These are phyloP conservation scores for Drosophila colorata DNA, from an alignment of 2,888 invertebrate species.

Conservation along the genomic window DNA sequence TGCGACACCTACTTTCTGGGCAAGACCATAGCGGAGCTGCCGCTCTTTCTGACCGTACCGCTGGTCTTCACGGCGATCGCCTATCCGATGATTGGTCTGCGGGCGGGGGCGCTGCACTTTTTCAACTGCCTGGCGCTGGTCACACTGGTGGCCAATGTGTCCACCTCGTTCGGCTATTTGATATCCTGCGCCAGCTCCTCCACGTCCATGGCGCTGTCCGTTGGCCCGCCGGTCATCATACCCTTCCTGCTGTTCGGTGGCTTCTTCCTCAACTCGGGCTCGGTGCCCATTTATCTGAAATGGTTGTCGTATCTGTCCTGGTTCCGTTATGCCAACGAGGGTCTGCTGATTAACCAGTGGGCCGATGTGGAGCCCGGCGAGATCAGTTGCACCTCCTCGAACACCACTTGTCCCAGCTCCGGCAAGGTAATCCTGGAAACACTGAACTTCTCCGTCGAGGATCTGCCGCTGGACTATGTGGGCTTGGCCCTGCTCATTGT, in stretches of 20 bases:
- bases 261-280: conserved; percentile 96
- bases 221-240: conserved; percentile 96
- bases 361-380: conserved; percentile 89
- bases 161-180: conserved; percentile 96
- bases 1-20: conserved; percentile 96
- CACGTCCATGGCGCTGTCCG: conserved; percentile 94
- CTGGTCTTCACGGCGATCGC: conserved; percentile 92
- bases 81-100: conserved; percentile 95
- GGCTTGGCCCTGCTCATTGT: conserved; percentile 90
- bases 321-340: conserved; percentile 97
- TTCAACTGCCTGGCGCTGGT: conserved; percentile 90
- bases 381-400: conserved; percentile 91
- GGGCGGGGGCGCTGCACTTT: conserved; percentile 90
- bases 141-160: conserved; percentile 94
- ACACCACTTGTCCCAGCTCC: conserved; percentile 91
- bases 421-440: conserved; percentile 92
- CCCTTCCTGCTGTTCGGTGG: conserved; percentile 98
- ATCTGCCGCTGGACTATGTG: conserved; percentile 90
- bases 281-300: conserved; percentile 92
- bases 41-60: conserved; percentile 93
- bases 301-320: conserved; percentile 96
- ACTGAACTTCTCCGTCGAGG: conserved; percentile 90
- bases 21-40: conserved; percentile 95
- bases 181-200: conserved; percentile 94
- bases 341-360: conserved; percentile 96